Conservation (phyloP, 2,113 vertebrate genomes). For the Lepidiolamprologus cunningtoni region DNA sequence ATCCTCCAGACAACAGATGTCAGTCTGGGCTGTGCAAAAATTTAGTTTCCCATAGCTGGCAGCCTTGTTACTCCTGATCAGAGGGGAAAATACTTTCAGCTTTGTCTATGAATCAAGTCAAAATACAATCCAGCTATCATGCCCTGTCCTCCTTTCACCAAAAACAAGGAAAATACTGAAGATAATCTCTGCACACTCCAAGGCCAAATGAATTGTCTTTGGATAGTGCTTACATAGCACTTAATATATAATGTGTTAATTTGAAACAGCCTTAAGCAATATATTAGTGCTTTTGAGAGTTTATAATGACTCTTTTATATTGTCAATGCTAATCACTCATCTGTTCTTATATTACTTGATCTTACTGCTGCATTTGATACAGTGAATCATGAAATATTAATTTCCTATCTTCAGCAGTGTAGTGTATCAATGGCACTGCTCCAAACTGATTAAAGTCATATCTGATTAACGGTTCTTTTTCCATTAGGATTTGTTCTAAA, state of each 20-base stretch:
- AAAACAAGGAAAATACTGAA: not conserved
- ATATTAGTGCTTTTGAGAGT: not conserved
- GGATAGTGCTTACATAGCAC: not conserved
- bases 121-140: not conserved
- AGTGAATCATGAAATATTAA: not conserved
- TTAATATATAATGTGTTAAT: not conserved
- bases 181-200: not conserved
- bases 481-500: not conserved
- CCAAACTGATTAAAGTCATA: not conserved
- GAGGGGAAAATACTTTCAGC: not conserved
- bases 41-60: not conserved
- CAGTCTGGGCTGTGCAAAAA: not conserved
- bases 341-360: not conserved
- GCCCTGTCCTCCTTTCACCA: not conserved
- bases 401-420: not conserved
- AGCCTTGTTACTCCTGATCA: not conserved
- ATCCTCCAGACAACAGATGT: not conserved
- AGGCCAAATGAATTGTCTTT: not conserved
- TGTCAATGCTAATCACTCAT: not conserved
- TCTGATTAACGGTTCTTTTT: not conserved
- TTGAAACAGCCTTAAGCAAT: not conserved
- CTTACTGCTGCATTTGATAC: not conserved
- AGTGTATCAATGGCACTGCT: no score
- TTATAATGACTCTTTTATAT: not conserved
- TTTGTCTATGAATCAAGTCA: not conserved